Conservation (phyloP, 2,797 vertebrate species). For the Dicrostonyx torquatus region DNA sequence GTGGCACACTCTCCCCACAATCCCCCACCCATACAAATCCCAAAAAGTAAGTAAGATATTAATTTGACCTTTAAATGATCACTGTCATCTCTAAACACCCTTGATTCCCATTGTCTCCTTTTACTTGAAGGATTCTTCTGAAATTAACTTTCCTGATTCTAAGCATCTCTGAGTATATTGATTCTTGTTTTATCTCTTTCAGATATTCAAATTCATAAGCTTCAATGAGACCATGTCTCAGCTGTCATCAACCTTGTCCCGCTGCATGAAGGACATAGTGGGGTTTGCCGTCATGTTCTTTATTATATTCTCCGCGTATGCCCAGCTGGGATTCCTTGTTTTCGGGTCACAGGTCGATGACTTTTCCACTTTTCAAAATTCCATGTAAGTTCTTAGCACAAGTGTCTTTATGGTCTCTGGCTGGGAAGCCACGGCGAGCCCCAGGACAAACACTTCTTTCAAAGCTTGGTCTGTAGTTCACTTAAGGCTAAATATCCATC, state of each 20-base stretch:
- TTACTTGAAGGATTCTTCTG: slow-evolving; percentile 63
- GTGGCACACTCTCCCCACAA: background rate
- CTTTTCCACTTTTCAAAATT: slow-evolving; percentile 86
- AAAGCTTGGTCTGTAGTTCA: slow-evolving; percentile 35
- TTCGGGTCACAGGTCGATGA: slow-evolving; percentile 86
- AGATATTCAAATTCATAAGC: slow-evolving; percentile 87
- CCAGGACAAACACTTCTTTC: slow-evolving; percentile 18
- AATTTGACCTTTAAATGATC: slow-evolving; percentile 31
- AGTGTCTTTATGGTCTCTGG: slow-evolving; percentile 37
- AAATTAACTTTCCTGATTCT: slow-evolving; percentile 31
- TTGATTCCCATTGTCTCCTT: background rate
- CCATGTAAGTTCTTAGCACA: slow-evolving; percentile 83
- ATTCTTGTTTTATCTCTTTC: slow-evolving; percentile 68
- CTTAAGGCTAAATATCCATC: background rate
- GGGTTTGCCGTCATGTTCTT: slow-evolving; percentile 88
- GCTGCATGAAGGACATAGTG: slow-evolving; percentile 85
- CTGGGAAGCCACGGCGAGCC: slow-evolving; percentile 29
- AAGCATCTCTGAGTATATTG: background rate
- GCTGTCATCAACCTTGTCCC: slow-evolving; percentile 85
- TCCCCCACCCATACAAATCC: background rate
- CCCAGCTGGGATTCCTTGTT: slow-evolving; percentile 85
- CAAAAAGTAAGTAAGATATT: background rate
- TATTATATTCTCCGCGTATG: slow-evolving; percentile 87
- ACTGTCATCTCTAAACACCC: background rate
- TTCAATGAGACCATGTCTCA: slow-evolving; percentile 87